Base-by-base conservation (phyloP, 2,113 vertebrate species). In the Ivindomyrus marchei region DNA sequence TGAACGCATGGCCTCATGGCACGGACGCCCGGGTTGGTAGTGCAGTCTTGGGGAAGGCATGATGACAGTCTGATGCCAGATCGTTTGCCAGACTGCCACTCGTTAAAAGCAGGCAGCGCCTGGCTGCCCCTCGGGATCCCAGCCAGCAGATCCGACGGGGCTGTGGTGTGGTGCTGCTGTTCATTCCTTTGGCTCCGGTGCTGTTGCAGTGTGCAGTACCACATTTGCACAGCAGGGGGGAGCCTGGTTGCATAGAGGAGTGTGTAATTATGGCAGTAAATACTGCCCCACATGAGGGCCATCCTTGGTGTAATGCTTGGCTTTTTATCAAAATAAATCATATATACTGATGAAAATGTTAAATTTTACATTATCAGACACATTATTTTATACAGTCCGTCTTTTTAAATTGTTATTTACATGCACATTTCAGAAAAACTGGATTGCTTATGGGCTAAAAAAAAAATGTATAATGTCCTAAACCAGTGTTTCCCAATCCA, bases 21-120 rank as follows among this genome's bases (percentile, higher is more conserved):
- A 8, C 3, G 21, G 36, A 5, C 4, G 6, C 17, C 2, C 24
- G n/a, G 62, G 39, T 11, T 49, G 11, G 49, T 42, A 74, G 62
- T 70, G 13, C 56, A 62, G 31, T 50, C 24, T 62, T 70, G 62
- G 27, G 62, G 62, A 52, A n/a, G 31, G 27, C 15, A 80, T 77
- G 88, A 89, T 66, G 88, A 50, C 88, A 49, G 17, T 52, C n/a
- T 62, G 70, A 49, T 52, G 88, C 88, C 88, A 89, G 62, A 50
- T 17, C 9, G 1, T 46, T 49, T 62, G 88, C 88, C 47, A 89
- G n/a, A 80, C 88, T 27, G 46, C 70, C 31, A 3, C 66, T 89
- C 46, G 19, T 50, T 89, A 77, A 52, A 52, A 80, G 39, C 27
- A 31, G 17, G 66, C 74, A 36, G 15, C 88, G 5, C 66, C 31